Evolutionary conservation across 2,797 vertebrate species (phyloP).

Genomic region (Schizopygopsis pylzovi): DNA sequence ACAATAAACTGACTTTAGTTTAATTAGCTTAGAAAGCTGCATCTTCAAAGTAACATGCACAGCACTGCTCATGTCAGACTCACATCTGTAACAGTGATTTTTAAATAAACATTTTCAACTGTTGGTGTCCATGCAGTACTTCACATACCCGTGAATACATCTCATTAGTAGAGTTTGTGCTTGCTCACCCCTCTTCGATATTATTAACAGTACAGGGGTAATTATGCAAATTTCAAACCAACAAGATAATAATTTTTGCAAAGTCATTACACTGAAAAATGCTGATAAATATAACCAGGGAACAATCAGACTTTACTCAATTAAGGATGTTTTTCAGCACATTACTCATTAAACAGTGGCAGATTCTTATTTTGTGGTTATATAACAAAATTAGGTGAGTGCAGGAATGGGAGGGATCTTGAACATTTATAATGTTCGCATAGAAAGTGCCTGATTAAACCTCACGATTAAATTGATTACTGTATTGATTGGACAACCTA

Average conservation of each 20-base stretch:
- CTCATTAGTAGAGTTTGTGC: conserved; percentile 14
- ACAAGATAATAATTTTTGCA: conserved; percentile 31
- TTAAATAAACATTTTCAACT: conserved; percentile 29
- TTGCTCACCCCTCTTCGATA: conserved; percentile 23
- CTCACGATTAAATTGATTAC: conserved; percentile 3
- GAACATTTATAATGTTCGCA: conserved; percentile 17
- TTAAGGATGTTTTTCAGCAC: conserved; percentile 34
- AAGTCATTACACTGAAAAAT: conserved; percentile 38
- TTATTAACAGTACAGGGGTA: conserved; percentile 26
- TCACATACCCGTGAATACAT: background rate
- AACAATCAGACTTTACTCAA: conserved; percentile 38
- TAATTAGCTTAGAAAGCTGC: conserved; percentile 1
- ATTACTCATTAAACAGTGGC: conserved; percentile 25
- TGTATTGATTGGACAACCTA: conserved; percentile 4
- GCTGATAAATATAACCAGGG: conserved; percentile 27
- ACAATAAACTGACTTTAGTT: background rate
- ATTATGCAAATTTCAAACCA: conserved; percentile 41
- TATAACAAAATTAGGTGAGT: conserved; percentile 2
- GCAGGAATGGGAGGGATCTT: conserved; percentile 4
- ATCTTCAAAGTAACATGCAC: background rate
- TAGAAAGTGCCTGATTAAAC: background rate
- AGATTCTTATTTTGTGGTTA: conserved; percentile 19
- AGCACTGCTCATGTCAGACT: background rate
- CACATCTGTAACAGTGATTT: conserved; percentile 13
- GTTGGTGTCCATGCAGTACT: conserved; percentile 14